Evolutionary conservation across 2,888 invertebrate species (phyloP), one percentile per base, ranked within the genome.

Genomic region (Pristionchus fissidentatus): DNA sequence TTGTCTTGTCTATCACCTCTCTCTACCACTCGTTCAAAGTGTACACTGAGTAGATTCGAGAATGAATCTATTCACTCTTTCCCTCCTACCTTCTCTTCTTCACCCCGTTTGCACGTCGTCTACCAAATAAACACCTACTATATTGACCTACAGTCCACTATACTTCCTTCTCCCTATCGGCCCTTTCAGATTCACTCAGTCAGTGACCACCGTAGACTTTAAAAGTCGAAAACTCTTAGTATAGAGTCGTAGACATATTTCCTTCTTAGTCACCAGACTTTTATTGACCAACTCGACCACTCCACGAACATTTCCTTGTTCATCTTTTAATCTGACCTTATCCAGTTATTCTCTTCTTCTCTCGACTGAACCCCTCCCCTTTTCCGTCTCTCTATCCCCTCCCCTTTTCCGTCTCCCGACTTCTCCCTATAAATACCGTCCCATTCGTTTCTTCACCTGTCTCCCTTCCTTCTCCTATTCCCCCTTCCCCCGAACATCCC

Each of bases 391-490:
- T 70, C 43, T 41, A 70, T 70, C 70, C 49, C 46, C 43, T 75
- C 38, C 8, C 43, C 29, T 26, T 8, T 62, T 41, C 66, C 35
- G 26, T 41, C n/a, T 19, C 49, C 43, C 26, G 46, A 49, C 46
- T 49, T 49, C 35, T 49, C 35, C 46, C 46, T 77, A 46, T 49
- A 49, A 49, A 77, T 49, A 49, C 29, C 4, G 19, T 46, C 22
- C 75, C 49, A n/a, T 77, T 77, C 49, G 29, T 77, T 49, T 3
- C 32, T 77, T 70, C 70, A 70, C 70, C 75, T 52, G 46, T 35
- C n/a, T n/a, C 75, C 46, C 32, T 29, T 46, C 75, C 22, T n/a
- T 62, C 49, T 75, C 46, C 32, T 26, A 32, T 62, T 10, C 70
- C 29, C n/a, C 38, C 41, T 32, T 32, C 43, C 70, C 41, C 26